A percentile compares a stretch with the other conserved stretches of the same genome.
phyloP scores from a whole-genome alignment of 2,888 invertebrate species.

The Seladonia tumulorum region DNA sequence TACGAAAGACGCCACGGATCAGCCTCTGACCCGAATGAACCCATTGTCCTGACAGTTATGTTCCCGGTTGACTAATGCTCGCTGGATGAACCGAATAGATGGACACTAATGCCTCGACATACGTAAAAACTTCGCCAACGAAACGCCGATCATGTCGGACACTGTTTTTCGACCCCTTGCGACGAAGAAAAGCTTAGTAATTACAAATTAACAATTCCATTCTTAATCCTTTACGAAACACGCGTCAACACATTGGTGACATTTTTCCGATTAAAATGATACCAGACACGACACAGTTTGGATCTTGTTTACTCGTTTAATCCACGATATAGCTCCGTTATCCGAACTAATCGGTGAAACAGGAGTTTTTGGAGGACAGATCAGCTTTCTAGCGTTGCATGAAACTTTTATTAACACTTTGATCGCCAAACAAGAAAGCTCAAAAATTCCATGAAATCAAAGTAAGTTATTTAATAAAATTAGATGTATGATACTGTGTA shows the following conservation, averaged over 20 bases:
- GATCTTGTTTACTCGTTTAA: not conserved
- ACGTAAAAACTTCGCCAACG: not conserved
- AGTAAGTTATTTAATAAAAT: too few relatives aligned
- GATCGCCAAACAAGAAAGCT: too few relatives aligned
- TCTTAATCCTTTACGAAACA: not conserved
- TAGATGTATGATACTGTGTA: too few relatives aligned
- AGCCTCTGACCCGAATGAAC: slow-evolving; percentile 10
- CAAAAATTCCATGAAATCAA: too few relatives aligned
- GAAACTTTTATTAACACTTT: too few relatives aligned
- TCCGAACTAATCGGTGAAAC: not conserved
- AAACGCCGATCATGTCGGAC: too few relatives aligned
- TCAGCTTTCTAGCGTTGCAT: too few relatives aligned
- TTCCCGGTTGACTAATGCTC: not conserved
- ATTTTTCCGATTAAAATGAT: not conserved
- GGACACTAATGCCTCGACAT: not conserved
- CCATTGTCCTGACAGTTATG: slow-evolving; percentile 11
- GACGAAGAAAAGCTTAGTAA: too few relatives aligned
- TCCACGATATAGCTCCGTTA: not conserved
- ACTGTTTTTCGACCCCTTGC: not conserved
- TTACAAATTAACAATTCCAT: not conserved
- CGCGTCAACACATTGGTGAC: not conserved
- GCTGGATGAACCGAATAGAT: not conserved
- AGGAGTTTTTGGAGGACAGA: not conserved
- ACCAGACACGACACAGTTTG: not conserved
- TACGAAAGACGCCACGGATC: not conserved